These are phyloP conservation scores for Hexactinellida sp. DNA, from an alignment of 37 sponge, comb jelly and placozoan genomes.

Conservation along the genomic window DNA sequence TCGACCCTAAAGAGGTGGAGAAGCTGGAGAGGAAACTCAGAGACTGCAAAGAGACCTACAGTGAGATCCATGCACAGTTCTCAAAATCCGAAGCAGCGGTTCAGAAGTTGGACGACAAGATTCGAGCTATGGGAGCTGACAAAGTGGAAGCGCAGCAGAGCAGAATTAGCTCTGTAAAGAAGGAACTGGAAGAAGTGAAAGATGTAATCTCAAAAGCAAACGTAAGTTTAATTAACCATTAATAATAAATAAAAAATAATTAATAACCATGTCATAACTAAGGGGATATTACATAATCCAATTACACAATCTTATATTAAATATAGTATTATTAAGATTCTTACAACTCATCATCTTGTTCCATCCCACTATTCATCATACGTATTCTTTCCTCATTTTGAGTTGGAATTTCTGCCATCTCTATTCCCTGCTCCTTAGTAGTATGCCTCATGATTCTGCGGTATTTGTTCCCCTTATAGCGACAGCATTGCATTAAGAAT, in stretches of 20 bases:
- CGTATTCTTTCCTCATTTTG: background rate
- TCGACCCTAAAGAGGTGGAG: background rate
- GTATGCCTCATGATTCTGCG: background rate
- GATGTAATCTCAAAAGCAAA: conserved; percentile 66
- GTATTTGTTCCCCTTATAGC: background rate
- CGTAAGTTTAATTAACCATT: conserved; percentile 28
- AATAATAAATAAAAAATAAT: background rate
- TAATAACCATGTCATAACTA: background rate
- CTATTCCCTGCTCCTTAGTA: background rate
- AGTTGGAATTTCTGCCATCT: background rate
- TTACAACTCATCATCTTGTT: too few species aligned
- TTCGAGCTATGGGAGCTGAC: conserved; percentile 31
- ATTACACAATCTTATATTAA: background rate
- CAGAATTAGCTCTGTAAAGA: conserved; percentile 45
- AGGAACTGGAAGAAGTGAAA: conserved; percentile 49
- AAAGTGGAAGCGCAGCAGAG: conserved; percentile 54
- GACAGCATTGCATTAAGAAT: background rate
- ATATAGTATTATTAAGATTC: background rate
- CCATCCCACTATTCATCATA: too few species aligned
- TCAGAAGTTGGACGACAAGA: conserved; percentile 14
- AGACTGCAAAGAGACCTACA: background rate
- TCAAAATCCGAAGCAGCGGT: background rate
- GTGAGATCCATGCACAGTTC: background rate
- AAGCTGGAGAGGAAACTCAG: background rate
- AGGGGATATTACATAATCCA: background rate